phyloP scores from a whole-genome alignment of 2,888 invertebrate species.

The Drosophila helvetica region DNA sequence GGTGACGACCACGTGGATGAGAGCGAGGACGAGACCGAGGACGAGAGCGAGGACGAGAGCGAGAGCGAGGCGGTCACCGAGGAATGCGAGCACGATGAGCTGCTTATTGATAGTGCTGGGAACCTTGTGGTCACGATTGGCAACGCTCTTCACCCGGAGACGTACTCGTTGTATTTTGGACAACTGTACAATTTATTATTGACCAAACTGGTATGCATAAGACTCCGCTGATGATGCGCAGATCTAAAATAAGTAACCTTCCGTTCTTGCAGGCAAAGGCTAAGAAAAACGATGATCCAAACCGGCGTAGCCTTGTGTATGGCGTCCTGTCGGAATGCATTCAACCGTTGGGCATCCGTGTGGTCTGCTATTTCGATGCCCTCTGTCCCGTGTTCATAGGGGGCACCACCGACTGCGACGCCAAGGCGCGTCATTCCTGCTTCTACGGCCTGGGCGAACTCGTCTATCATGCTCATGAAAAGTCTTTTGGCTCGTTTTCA shows the following conservation, averaged over 20 bases:
- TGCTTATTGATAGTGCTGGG: slow-evolving; percentile 90
- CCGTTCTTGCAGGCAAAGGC: slow-evolving; percentile 86
- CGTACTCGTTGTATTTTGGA: slow-evolving; percentile 88
- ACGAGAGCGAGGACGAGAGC: no score
- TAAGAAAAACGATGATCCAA: slow-evolving; percentile 84
- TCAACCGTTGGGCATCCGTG: slow-evolving; percentile 86
- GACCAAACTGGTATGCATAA: slow-evolving; percentile 86
- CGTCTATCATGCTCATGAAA: slow-evolving; percentile 87
- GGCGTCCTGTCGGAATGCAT: slow-evolving; percentile 91
- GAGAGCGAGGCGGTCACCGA: slow-evolving; percentile 84
- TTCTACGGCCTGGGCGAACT: slow-evolving; percentile 91
- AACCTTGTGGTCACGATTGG: slow-evolving; percentile 89
- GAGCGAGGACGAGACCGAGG: no score
- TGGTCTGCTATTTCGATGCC: slow-evolving; percentile 86
- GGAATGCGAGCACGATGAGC: slow-evolving; percentile 90
- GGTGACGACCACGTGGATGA: slow-evolving; percentile 66
- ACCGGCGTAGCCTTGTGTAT: slow-evolving; percentile 89
- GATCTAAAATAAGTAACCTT: slow-evolving; percentile 13
- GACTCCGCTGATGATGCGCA: background rate
- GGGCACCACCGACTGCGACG: slow-evolving; percentile 86
- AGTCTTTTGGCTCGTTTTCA: slow-evolving; percentile 87
- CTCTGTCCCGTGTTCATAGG: slow-evolving; percentile 87
- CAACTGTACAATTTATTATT: slow-evolving; percentile 87
- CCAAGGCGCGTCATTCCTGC: slow-evolving; percentile 90
- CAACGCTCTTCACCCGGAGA: slow-evolving; percentile 86